Evolutionary conservation across 2,797 vertebrate genomes (phyloP).

Genomic region (Etheostoma nigrum): DNA sequence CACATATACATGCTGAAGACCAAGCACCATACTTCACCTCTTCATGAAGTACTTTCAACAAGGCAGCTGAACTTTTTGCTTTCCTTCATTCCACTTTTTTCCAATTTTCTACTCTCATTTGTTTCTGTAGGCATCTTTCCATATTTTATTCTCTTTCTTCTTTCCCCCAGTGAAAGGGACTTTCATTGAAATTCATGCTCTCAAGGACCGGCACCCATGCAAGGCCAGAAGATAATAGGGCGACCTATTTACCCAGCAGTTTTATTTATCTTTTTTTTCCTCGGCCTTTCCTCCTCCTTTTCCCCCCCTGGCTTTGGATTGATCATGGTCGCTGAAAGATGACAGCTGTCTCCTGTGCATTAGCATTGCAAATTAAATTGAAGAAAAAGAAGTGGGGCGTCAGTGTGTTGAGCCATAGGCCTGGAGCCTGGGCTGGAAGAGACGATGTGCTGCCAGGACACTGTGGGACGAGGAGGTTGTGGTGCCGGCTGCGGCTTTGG

Average conservation of each 20-base stretch:
- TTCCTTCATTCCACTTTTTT: constrained; percentile 65
- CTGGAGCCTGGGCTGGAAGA: constrained; percentile 24
- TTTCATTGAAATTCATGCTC: constrained; percentile 84
- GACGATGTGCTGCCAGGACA: constrained; percentile 17
- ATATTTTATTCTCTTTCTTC: constrained; percentile 61
- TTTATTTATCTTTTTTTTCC: constrained; percentile 71
- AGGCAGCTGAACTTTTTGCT: constrained; percentile 55
- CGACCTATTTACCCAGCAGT: constrained; percentile 81
- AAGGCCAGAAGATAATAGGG: constrained; percentile 84
- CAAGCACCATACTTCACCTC: constrained; percentile 46
- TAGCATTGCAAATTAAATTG: constrained; percentile 86
- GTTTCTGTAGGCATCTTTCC: constrained; percentile 64
- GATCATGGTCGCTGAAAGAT: constrained; percentile 73
- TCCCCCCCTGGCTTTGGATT: constrained; percentile 61
- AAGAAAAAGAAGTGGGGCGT: constrained; percentile 48
- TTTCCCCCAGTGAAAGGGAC: constrained; percentile 56
- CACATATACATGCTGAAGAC: constrained; percentile 13
- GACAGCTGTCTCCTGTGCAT: constrained; percentile 85
- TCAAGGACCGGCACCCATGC: constrained; percentile 77
- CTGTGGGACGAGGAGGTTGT: constrained; percentile 6
- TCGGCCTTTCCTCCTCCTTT: background rate
- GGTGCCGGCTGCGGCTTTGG: background rate
- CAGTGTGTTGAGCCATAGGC: constrained; percentile 39
- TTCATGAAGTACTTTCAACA: constrained; percentile 60
- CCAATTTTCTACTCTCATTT: constrained; percentile 63